Conservation (phyloP, 2,888 invertebrate genomes). For the Lydus trimaculatus region DNA sequence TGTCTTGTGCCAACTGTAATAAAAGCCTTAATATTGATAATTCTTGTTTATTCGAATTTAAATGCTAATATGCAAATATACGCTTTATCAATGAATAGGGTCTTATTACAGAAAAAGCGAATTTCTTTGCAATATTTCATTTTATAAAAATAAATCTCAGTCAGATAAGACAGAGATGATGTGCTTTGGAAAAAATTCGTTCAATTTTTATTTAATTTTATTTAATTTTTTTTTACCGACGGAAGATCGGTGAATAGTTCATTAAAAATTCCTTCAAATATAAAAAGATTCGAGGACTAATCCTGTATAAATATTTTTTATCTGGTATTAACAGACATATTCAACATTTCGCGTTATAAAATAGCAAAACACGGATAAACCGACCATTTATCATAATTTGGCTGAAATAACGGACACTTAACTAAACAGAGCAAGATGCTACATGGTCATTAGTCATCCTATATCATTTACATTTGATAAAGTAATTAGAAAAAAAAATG, state of each 20-base stretch:
- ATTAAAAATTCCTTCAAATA: slow-evolving; percentile 6
- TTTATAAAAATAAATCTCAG: not conserved
- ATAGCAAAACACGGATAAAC: not conserved
- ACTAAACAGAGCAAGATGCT: not conserved
- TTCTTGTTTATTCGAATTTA: not conserved
- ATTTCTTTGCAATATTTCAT: not conserved
- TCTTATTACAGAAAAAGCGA: not conserved
- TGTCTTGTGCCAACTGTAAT: too few relatives aligned
- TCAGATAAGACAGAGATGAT: slow-evolving; percentile 5
- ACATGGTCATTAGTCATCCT: not conserved
- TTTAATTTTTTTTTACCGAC: slow-evolving; percentile 6
- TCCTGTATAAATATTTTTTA: slow-evolving; percentile 1
- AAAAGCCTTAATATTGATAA: too few relatives aligned
- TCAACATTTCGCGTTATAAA: not conserved
- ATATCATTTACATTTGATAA: not conserved
- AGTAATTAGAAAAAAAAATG: not conserved
- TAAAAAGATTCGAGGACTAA: slow-evolving; percentile 7
- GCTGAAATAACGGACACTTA: slow-evolving; percentile 3
- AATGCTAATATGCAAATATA: not conserved
- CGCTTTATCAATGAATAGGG: not conserved
- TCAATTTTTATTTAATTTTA: not conserved
- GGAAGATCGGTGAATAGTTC: slow-evolving; percentile 9
- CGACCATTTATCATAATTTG: slow-evolving; percentile 8
- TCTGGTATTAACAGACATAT: slow-evolving; percentile 3
- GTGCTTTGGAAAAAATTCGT: not conserved